phyloP scores from a whole-genome alignment of 2,888 invertebrate species.

The Latheticus oryzae region DNA sequence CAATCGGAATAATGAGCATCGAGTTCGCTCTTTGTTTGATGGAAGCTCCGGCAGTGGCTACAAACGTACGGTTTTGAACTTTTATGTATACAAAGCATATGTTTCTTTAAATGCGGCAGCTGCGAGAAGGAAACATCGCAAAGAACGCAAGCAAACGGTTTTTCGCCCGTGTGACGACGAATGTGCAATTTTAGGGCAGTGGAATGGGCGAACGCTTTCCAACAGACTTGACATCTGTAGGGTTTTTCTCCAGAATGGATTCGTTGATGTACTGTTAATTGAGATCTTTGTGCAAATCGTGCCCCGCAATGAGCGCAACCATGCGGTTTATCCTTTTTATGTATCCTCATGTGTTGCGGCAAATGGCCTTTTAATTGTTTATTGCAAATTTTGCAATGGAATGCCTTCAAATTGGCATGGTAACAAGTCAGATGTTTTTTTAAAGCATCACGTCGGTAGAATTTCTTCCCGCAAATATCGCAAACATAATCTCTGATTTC shows the following conservation, averaged over 20 bases:
- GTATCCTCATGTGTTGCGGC: constrained; percentile 85
- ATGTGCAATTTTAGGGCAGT: constrained; percentile 87
- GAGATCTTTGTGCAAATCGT: constrained; percentile 85
- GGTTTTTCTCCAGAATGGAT: constrained; percentile 88
- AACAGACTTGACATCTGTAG: constrained; percentile 84
- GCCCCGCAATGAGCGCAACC: constrained; percentile 83
- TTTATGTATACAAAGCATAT: constrained; percentile 87
- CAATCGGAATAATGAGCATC: constrained; percentile 74
- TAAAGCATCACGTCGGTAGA: constrained; percentile 79
- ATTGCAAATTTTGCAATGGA: constrained; percentile 84
- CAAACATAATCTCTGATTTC: constrained; percentile 83
- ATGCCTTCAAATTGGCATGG: constrained; percentile 79
- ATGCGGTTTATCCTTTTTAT: constrained; percentile 81
- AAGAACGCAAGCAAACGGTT: constrained; percentile 80
- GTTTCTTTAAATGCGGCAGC: constrained; percentile 87
- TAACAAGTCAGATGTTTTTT: constrained; percentile 81
- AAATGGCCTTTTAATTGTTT: constrained; percentile 85
- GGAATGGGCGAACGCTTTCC: constrained; percentile 84
- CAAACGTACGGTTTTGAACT: constrained; percentile 84
- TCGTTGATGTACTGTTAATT: constrained; percentile 84
- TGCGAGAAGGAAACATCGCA: constrained; percentile 82
- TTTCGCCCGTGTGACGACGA: constrained; percentile 86
- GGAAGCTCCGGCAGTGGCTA: constrained; percentile 77
- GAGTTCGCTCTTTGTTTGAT: constrained; percentile 80
- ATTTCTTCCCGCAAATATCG: constrained; percentile 83